These are phyloP conservation scores for Cisticola juncidis DNA, from an alignment of 2,113 vertebrate species.

Conservation along the genomic window DNA sequence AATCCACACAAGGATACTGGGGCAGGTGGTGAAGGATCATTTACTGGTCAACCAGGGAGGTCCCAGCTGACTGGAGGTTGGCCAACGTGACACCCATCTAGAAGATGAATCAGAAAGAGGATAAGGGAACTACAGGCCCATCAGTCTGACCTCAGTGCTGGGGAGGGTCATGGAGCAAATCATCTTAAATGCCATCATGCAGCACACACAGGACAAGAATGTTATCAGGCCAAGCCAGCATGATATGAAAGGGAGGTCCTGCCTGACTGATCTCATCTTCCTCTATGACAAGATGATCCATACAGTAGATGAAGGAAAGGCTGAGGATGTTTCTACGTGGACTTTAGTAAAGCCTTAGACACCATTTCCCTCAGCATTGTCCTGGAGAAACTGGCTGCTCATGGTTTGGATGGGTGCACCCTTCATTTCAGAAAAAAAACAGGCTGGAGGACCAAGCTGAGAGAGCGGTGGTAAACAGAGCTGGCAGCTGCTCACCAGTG, in stretches of 20 bases:
- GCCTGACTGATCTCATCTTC: neutral
- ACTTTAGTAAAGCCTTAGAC: neutral
- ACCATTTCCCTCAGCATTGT: neutral
- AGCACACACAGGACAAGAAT: neutral
- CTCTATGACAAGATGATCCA: neutral
- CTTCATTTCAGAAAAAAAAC: neutral
- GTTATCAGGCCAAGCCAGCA: neutral
- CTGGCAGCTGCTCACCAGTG: neutral
- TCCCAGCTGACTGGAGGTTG: neutral
- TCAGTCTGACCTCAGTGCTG: neutral
- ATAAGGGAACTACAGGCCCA: neutral
- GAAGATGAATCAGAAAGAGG: neutral
- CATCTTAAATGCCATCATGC: neutral
- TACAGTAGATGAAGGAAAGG: neutral
- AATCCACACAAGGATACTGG: neutral
- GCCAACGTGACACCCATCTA: neutral
- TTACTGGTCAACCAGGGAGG: neutral
- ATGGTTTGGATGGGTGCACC: neutral
- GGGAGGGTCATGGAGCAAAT: neutral
- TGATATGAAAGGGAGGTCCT: neutral
- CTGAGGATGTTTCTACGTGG: neutral
- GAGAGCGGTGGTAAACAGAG: neutral
- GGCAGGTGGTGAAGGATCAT: neutral
- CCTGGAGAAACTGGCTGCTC: neutral
- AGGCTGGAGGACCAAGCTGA: neutral